These are phyloP conservation scores for Tachina lurida DNA, from an alignment of 2,888 invertebrate genomes.

Conservation along the genomic window DNA sequence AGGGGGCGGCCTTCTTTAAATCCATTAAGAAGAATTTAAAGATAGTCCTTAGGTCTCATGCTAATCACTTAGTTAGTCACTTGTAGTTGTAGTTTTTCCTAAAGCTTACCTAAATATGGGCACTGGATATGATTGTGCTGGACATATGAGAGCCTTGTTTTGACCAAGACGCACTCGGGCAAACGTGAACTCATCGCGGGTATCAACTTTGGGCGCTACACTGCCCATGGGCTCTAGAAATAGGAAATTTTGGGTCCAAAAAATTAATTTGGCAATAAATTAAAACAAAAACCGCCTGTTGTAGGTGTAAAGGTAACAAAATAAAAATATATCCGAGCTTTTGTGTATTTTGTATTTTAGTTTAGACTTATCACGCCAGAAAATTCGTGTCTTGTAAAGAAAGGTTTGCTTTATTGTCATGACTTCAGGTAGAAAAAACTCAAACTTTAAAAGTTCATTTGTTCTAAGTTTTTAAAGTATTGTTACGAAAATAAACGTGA, in stretches of 20 bases:
- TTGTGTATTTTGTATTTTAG: no score
- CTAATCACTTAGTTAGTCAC: no score
- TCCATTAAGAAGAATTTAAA: not conserved
- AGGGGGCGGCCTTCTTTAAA: not conserved
- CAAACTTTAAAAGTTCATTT: no score
- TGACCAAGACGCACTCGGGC: constrained; percentile 77
- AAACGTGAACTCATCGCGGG: constrained; percentile 84
- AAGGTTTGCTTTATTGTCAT: no score
- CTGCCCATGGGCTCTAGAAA: constrained; percentile 84
- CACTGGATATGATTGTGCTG: constrained; percentile 84
- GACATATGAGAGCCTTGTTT: constrained; percentile 87
- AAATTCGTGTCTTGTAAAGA: no score
- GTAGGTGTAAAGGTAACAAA: not conserved
- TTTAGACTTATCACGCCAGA: no score
- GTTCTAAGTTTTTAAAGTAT: no score
- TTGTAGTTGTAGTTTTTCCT: constrained; percentile 36
- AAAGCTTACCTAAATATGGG: constrained; percentile 80
- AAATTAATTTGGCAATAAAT: not conserved
- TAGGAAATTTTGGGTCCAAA: not conserved
- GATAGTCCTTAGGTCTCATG: not conserved
- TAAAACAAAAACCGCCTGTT: not conserved
- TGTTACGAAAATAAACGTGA: no score
- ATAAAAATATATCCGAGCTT: no score
- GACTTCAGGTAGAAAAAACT: no score
- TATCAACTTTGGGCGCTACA: constrained; percentile 87